Base-by-base conservation (phyloP, 2,797 vertebrate species). In the Crocidura indochinensis region DNA sequence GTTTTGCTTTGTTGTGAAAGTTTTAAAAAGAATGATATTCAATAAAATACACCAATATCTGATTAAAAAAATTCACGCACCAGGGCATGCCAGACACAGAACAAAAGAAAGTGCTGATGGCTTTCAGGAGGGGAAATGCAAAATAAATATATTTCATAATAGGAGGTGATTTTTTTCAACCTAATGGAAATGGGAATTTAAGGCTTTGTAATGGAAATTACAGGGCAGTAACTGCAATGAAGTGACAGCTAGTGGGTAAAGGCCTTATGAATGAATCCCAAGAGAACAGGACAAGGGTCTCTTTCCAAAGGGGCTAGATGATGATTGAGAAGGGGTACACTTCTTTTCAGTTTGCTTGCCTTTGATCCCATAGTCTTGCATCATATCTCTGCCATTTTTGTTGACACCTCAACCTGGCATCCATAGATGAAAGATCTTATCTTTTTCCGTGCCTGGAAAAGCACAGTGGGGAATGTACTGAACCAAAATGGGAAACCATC, bases 151-250 rank as follows among this genome's bases (percentile, higher is more conserved):
- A 84, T 81, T 62, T 19, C 29, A 1, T 19, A 60, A 79, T 71
- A 91, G 27, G 68, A 47, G n/a, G 49, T 78, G 2, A 56, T n/a
- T 6, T 87, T 65, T 93, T 75, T 24, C 24, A 62, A 67, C 8
- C 47, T 56, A 91, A 29, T 27, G 56, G 60, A 89, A 88, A 91
- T 67, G 12, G 44, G 71, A 69, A 53, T 56, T 80, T 62, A 24
- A 85, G 10, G 78, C n/a, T 77, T 87, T 47, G 69, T 65, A 53
- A 91, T 62, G 75, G 79, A 94, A 92, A 91, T 47, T 26, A 77
- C 82, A 68, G 12, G 31, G 10, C 47, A 74, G 20, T 49, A 76
- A 65, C 74, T 86, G 22, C 15, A 71, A 67, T 19, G 38, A 71
- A 29, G 60, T 31, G 38, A 22, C 20, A 74, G 72, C 29, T 31